These are phyloP conservation scores for Psettodes erumei DNA, from an alignment of 2,113 vertebrate species.

Conservation along the genomic window DNA sequence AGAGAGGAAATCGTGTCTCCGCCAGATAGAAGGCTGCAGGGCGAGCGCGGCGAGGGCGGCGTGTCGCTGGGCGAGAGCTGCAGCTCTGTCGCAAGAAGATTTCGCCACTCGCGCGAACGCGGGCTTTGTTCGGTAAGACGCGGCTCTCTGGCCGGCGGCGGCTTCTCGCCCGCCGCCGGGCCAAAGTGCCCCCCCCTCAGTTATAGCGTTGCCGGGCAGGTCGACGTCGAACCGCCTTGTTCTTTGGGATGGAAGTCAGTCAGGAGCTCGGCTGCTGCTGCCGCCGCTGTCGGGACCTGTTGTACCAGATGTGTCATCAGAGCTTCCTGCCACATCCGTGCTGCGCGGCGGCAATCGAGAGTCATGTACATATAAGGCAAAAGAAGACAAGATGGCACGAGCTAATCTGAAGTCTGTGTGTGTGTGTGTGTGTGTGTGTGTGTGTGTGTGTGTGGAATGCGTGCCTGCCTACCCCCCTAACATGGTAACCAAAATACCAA, in stretches of 20 bases:
- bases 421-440: conserved; percentile 24
- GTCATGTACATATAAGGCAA: conserved; percentile 85
- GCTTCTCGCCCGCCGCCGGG: conserved; percentile 25
- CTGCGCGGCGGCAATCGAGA: conserved; percentile 33
- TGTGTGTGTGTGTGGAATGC: conserved; percentile 43
- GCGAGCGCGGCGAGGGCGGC: conserved; percentile 16
- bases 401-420: conserved; percentile 46
- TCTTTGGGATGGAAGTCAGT: conserved; percentile 5
- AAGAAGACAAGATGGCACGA: conserved; percentile 66
- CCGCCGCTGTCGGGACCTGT: conserved; percentile 14
- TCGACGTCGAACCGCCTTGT: conserved; percentile 20
- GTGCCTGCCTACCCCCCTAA: conserved; percentile 19
- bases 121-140: conserved; percentile 57
- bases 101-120: conserved; percentile 57
- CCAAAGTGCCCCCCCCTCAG: conserved; percentile 29
- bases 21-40: background rate
- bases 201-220: conserved; percentile 8
- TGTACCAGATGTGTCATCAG: conserved; percentile 67
- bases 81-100: conserved; percentile 49
- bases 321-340: conserved; percentile 75
- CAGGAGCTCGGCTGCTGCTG: background rate
- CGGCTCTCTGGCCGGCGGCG: conserved; percentile 43
- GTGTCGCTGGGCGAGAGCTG: conserved; percentile 31
- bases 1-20: background rate
- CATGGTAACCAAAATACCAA: conserved; percentile 19